Evolutionary conservation across 2,797 vertebrate species (phyloP).

Genomic region (Tragelaphus eurycerus): DNA sequence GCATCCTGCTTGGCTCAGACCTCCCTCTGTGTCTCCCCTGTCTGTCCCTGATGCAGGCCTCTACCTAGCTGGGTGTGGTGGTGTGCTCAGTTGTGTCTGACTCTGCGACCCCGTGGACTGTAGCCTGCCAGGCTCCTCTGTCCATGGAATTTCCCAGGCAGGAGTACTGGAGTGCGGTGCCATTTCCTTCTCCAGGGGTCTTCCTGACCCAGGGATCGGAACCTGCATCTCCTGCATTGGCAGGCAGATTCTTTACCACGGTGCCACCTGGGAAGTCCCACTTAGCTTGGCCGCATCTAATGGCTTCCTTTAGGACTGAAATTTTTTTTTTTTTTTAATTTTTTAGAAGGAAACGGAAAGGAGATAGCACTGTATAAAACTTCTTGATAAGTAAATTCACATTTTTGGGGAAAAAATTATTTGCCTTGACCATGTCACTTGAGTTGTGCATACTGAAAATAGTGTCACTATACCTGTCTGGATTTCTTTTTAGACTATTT

Average conservation of each 20-base stretch:
- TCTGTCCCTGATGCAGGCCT: no score
- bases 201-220: neutral
- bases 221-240: neutral
- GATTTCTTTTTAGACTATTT: neutral
- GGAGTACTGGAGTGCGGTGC: neutral
- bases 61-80: neutral
- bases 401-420: neutral
- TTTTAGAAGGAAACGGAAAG: neutral
- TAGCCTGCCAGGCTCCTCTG: neutral
- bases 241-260: neutral
- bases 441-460: neutral
- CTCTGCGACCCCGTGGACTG: neutral
- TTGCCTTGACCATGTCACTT: neutral
- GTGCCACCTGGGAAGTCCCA: neutral
- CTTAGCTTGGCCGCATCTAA: neutral
- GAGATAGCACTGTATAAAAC: neutral
- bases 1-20: neutral
- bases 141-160: neutral
- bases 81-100: neutral
- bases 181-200: neutral
- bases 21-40: neutral
- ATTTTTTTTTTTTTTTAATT: neutral
- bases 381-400: neutral
- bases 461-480: neutral
- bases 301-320: neutral